Base-by-base conservation (phyloP, 2,797 vertebrate genomes). In the Triplophysa bombifrons region DNA sequence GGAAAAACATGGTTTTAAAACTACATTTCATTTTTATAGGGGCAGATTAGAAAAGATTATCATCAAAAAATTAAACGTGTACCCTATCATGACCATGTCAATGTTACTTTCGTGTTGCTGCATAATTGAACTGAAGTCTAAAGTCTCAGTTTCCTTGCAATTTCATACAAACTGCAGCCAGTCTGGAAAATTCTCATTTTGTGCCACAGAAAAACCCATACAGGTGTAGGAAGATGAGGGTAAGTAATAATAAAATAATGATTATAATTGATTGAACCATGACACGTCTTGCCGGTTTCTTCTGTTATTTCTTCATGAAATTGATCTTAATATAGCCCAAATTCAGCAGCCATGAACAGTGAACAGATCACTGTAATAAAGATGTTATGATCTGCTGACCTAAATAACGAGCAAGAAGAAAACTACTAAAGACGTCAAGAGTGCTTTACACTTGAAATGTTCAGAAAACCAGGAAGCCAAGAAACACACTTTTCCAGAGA, bases 341-440 rank as follows among this genome's bases (percentile, higher is more conserved):
- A 27, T 74, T 65, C 34, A 53, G 20, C n/a, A 41, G 50, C n/a
- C 61, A 22, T 34, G 2, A 51, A n/a, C n/a, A 64, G 13, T 4
- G 8, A 53, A 74, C 46, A 41, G 73, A 75, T 74, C 4, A 7
- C 34, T 25, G 30, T 53, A 65, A 75, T 75, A 75, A 74, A 65
- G 46, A 19, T 14, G 9, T 65, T 65, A 53, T 41, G 27, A 65
- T 48, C 14, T 41, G 60, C 72, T 64, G 72, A n/a, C 50, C 41
- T 34, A 51, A 74, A 51, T 34, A 51, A 38, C 0, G 8, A 64
- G 27, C 1, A 27, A 51, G 50, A 51, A 58, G 38, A 64, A 74
- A 22, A 22, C 46, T 25, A 66, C 13, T 66, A 55, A 75, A 75
- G 6, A 14, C 22, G 14, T 10, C 50, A 66, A 55, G 41, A 41